Evolutionary conservation across 35 echinoderm and acorn worm genomes (phyloP), one percentile per base, ranked within the genome.

Genomic region (Chiridota heheva): DNA sequence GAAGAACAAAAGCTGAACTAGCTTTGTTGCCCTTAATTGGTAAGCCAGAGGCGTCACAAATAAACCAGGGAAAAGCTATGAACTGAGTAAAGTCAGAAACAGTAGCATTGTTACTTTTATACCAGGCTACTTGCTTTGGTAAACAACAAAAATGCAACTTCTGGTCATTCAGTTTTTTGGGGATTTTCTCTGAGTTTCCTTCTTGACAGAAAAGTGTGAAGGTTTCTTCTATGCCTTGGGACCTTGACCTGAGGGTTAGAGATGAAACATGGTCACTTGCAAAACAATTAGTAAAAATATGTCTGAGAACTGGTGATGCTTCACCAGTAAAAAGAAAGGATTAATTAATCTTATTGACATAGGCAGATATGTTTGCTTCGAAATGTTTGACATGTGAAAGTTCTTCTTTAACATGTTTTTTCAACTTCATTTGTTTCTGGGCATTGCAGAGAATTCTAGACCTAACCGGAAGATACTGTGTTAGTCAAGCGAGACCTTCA

Each of bases 141-240:
- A 87, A 59, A 41, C 72, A 87, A 18, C 57, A 64, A 36, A 87
- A 78, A 13, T 77, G 67, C 2, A 75, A 24, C 45, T 60, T 75
- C 36, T 85, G 53, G 47, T 85, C 82, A 20, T 56, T 63, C 0
- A 85, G 1, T 43, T 85, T n/a, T n/a, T n/a, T n/a, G n/a, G n/a
- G n/a, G n/a, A n/a, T n/a, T n/a, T n/a, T n/a, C n/a, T n/a, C n/a
- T n/a, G n/a, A n/a, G n/a, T n/a, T n/a, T n/a, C n/a, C n/a, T 78
- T 71, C 33, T 42, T 77, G 0, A 39, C 12, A 62, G 2, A 31
- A 78, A 67, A 3, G 59, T 87, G 15, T 78, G 42, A 3, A 87
- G 32, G 35, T 87, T 78, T 32, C 62, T 67, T 44, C 62, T 69
- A 40, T 1, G 32, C 33, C 84, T 63, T 39, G 12, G 58, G 38